Percentiles rank a stretch among this genome's conserved stretches.
These are phyloP conservation scores for Stenodera caucasica DNA, from an alignment of 2,888 invertebrate genomes.

Conservation along the genomic window DNA sequence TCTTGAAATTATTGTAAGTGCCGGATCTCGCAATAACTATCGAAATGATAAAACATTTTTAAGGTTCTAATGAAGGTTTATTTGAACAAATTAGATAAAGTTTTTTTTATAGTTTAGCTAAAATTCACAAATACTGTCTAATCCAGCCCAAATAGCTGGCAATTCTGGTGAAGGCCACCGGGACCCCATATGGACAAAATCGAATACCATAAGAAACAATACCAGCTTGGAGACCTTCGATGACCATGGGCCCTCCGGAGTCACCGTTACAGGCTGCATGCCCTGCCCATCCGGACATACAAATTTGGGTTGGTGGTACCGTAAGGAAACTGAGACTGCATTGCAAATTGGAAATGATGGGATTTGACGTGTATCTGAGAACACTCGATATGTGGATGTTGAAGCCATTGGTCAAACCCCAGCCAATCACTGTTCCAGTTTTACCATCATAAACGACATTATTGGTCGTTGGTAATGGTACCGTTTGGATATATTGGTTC, in stretches of 20 bases:
- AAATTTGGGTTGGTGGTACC: neutral
- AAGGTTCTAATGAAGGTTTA: too few species aligned
- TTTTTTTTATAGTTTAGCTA: neutral
- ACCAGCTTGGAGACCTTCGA: conserved; percentile 22
- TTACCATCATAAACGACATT: conserved; percentile 10
- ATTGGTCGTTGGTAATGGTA: conserved; percentile 12
- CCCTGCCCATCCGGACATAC: neutral
- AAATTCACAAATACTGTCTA: neutral
- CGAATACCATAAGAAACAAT: conserved; percentile 25
- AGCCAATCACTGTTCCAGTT: conserved; percentile 25
- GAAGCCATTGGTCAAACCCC: conserved; percentile 25
- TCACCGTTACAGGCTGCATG: conserved; percentile 28
- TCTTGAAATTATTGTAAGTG: too few species aligned
- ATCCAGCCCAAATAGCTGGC: conserved; percentile 29
- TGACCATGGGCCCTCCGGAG: conserved; percentile 31
- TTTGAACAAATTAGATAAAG: too few species aligned
- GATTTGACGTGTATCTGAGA: neutral
- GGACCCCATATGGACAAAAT: conserved; percentile 22
- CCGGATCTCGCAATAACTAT: too few species aligned
- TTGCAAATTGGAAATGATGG: neutral
- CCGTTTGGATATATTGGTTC: neutral
- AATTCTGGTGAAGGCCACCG: conserved; percentile 26
- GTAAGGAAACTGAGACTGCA: neutral
- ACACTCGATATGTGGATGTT: conserved; percentile 12
- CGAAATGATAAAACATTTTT: too few species aligned